Evolutionary conservation across 2,113 vertebrate genomes (phyloP), one percentile per base, ranked within the genome.

Genomic region (Enhydra lutris): DNA sequence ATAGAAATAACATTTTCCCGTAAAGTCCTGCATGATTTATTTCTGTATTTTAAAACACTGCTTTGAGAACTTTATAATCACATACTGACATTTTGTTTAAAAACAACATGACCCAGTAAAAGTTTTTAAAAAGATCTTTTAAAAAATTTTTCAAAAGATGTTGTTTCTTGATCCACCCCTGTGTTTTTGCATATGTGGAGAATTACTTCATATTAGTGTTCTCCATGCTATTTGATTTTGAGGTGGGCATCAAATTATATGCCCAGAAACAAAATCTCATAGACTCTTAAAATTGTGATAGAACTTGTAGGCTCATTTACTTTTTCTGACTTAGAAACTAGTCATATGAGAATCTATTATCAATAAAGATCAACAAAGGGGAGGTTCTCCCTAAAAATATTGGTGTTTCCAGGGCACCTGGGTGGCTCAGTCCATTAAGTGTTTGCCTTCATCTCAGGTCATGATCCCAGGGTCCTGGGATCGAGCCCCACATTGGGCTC

Each of bases 51-150:
- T 94, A 52, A 95, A 97, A 89, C 50, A 55, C 7, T 78, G n/a
- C n/a, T 65, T 34, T 91, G 95, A 89, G 11, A 63, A 92, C 39
- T 81, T 91, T 88, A 65, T 85, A 78, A 88, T 91, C 15, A 88
- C 59, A 76, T 21, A 55, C 21, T 94, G 45, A 91, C 65, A 83
- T 81, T 97, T 93, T 93, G 52, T 67, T 94, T 90, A 80, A 95
- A 96, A 96, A 65, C n/a, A 92, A 85, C 39, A 94, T 92, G 69
- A 50, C 81, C n/a, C 6, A 81, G 78, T 71, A 76, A 96, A 91
- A 55, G 18, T 73, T 80, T 31, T 76, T 69, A 57, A 55, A n/a
- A 63, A 93, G 24, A 39, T 79, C 24, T 61, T 61, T 61, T 26
- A 11, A 61, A 61, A 61, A 26, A 12, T 61, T 26, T n/a, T 76